phyloP scores from a whole-genome alignment of 2,888 invertebrate species.

The Holacanthella duospinosa region DNA sequence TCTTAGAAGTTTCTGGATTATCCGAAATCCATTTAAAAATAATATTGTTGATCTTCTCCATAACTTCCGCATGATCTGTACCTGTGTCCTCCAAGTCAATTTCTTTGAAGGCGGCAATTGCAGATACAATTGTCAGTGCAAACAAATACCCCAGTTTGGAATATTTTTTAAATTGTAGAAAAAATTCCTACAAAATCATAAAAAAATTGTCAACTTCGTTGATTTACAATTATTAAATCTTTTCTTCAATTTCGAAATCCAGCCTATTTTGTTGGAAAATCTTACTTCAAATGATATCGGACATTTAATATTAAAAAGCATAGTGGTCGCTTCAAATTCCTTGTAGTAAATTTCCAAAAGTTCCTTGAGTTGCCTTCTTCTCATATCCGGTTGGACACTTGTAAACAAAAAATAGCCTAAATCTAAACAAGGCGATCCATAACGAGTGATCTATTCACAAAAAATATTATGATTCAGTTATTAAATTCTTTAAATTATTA shows the following conservation, averaged over 20 bases:
- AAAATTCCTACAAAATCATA: not conserved
- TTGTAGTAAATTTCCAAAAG: conserved; percentile 9
- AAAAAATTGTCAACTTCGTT: not conserved
- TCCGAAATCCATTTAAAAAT: not conserved
- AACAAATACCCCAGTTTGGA: not conserved
- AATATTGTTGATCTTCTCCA: not conserved
- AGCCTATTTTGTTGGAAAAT: not conserved
- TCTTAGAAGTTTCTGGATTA: not conserved
- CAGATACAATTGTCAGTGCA: not conserved
- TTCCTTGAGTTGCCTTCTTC: not conserved
- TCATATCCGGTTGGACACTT: conserved; percentile 11
- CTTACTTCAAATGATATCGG: conserved; percentile 8
- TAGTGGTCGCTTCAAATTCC: not conserved
- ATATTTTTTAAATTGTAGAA: not conserved
- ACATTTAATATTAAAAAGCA: not conserved
- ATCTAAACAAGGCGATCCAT: conserved; percentile 15
- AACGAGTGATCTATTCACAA: not conserved
- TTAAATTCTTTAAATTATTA: not conserved
- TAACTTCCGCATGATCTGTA: not conserved
- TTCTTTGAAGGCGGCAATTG: not conserved
- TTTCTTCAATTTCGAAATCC: not conserved
- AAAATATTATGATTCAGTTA: not conserved
- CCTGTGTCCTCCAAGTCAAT: not conserved
- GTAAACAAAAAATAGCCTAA: conserved; percentile 17
- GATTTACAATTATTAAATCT: no score